phyloP scores from a whole-genome alignment of 2,797 vertebrate genomes.

The Lepidocolaptes lacrymiger region DNA sequence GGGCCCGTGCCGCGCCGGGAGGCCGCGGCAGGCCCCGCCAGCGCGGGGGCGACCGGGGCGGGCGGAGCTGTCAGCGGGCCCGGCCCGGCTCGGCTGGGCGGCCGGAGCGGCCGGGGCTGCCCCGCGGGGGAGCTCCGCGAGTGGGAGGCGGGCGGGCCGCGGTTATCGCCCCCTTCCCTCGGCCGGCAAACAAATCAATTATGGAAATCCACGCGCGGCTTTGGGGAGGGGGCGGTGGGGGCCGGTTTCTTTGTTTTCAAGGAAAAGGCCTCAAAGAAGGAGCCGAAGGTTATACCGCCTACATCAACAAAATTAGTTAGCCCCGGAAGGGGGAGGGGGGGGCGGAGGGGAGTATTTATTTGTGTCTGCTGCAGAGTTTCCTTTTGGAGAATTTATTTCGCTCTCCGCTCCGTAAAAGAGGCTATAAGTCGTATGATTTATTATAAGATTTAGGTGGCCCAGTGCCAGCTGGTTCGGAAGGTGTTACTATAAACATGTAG shows the following conservation, averaged over 20 bases:
- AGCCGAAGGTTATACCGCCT: neutral
- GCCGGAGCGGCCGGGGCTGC: neutral
- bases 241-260: slow-evolving; percentile 28
- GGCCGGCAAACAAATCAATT: neutral
- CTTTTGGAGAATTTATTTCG: neutral
- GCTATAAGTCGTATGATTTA: neutral
- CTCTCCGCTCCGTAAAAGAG: neutral
- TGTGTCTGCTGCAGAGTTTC: slow-evolving; percentile 5
- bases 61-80: neutral
- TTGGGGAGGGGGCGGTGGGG: neutral
- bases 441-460: neutral
- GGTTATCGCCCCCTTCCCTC: neutral
- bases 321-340: neutral
- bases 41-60: neutral
- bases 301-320: neutral
- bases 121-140: neutral
- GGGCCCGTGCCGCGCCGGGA: slow-evolving; percentile 47
- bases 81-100: neutral
- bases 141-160: neutral
- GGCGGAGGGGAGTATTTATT: neutral
- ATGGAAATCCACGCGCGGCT: neutral
- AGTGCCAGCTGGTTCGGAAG: neutral
- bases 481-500: neutral
- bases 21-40: neutral
- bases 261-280: neutral